Base-by-base conservation (phyloP, 2,888 invertebrate genomes). In the Myopa tessellatipennis region DNA sequence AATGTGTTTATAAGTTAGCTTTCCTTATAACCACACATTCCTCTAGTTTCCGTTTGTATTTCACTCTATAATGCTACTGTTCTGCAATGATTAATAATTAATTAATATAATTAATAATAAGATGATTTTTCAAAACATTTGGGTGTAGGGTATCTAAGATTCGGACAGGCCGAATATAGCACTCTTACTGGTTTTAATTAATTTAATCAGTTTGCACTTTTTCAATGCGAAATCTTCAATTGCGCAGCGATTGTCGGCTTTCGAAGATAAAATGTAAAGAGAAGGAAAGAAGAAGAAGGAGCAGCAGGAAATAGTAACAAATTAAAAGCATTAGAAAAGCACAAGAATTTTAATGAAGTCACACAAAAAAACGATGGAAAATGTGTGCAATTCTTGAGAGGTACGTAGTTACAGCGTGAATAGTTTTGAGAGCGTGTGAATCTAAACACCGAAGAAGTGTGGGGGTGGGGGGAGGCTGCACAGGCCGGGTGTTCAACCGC, bases 261-360 rank as follows among this genome's bases (percentile, higher is more conserved):
- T 14, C 34, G 58, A 45, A 67, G 36, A 67, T n/a, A 45, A 36
- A 40, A 67, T 36, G 3, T 14, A 5, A 65, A 61, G 6, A 10
- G 16, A 36, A 65, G 10, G 65, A 65, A 4, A 12, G 40, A 12
- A 40, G 68, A 45, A 40, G 50, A 70, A 50, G 40, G 3, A 40
- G 14, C 34, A 40, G 40, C 36, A 38, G 34, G 16, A 70, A 70
- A 16, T n/a, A 8, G 12, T 12, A 63, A 26, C 40, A 16, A 26
- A 38, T 14, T 50, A 61, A 45, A n/a, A 61, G 18, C 61, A 61
- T 12, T 38, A n/a, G 38, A 45, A 73, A 63, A 63, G 14, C 50
- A 40, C 38, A 61, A 73, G 61, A 73, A 63, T 73, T 61, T 73
- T 73, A 73, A 73, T 73, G 73, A 73, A 73, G 61, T 73, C 45